These are phyloP conservation scores for Laspeyria flexula DNA, from an alignment of 2,888 invertebrate genomes.

Conservation along the genomic window DNA sequence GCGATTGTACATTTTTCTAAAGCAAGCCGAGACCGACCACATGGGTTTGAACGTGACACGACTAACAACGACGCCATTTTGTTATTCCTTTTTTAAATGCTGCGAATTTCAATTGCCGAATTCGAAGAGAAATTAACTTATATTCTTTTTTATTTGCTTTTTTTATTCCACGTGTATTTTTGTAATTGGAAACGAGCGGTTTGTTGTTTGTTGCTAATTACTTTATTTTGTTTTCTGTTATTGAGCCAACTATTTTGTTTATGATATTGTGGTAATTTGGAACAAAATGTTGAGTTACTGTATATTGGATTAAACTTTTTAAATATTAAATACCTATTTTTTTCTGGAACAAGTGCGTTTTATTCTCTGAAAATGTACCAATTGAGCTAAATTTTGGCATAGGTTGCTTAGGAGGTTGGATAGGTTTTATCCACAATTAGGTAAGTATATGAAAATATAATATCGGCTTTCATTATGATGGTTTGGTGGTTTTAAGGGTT, in stretches of 20 bases:
- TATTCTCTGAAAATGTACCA: too few relatives aligned
- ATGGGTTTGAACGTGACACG: constrained; percentile 47
- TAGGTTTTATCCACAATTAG: too few relatives aligned
- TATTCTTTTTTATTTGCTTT: neutral
- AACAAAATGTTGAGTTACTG: neutral
- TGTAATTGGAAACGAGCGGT: constrained; percentile 9
- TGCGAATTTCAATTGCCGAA: constrained; percentile 22
- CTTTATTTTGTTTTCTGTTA: neutral
- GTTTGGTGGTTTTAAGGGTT: too few relatives aligned
- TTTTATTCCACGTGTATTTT: constrained; percentile 11
- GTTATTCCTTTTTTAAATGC: constrained; percentile 31
- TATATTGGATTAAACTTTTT: too few relatives aligned
- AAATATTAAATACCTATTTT: too few relatives aligned
- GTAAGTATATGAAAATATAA: too few relatives aligned
- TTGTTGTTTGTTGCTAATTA: neutral
- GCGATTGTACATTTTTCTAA: constrained; percentile 51
- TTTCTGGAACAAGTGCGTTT: too few relatives aligned
- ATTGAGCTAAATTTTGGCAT: too few relatives aligned
- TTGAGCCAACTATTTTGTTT: neutral
- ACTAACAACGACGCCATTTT: constrained; percentile 34
- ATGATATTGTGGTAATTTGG: neutral
- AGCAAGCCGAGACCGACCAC: constrained; percentile 44
- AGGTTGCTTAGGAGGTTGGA: too few relatives aligned
- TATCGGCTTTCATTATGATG: too few relatives aligned
- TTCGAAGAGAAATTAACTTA: constrained; percentile 16